Evolutionary conservation across 2,113 vertebrate genomes (phyloP).

Genomic region (Sorex araneus): DNA sequence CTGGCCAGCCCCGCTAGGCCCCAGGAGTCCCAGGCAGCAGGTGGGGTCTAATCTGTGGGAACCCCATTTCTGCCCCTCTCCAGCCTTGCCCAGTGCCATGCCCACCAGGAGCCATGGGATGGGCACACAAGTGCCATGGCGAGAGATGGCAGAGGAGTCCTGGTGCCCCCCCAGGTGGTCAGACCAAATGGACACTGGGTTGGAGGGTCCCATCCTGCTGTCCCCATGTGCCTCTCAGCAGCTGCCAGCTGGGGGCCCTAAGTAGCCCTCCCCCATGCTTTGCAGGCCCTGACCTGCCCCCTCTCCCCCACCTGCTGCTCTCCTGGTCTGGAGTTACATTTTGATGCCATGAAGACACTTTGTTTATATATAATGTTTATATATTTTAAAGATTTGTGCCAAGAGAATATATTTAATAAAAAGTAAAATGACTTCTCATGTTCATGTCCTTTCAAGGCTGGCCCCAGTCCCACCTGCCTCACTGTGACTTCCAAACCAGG

Average conservation of each 20-base stretch:
- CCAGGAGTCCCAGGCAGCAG: no score
- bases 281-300: not conserved
- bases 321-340: conserved; percentile 86
- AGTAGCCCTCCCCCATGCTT: not conserved
- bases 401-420: conserved; percentile 92
- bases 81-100: not conserved
- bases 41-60: no score
- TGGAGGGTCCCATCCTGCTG: not conserved
- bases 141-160: not conserved
- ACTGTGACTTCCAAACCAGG: not conserved
- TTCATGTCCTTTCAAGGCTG: not conserved
- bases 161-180: not conserved
- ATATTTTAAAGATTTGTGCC: conserved; percentile 90
- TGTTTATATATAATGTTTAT: conserved; percentile 89
- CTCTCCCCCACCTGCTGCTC: not conserved
- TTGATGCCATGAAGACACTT: conserved; percentile 89
- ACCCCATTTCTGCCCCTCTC: not conserved
- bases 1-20: no score
- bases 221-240: not conserved
- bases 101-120: not conserved
- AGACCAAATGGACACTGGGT: not conserved
- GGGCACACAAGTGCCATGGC: no score
- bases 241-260: not conserved
- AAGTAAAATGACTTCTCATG: conserved; percentile 69
- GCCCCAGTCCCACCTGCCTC: not conserved